Conservation (phyloP, 2,888 invertebrate species). For the Acanthosoma haemorrhoidale region DNA sequence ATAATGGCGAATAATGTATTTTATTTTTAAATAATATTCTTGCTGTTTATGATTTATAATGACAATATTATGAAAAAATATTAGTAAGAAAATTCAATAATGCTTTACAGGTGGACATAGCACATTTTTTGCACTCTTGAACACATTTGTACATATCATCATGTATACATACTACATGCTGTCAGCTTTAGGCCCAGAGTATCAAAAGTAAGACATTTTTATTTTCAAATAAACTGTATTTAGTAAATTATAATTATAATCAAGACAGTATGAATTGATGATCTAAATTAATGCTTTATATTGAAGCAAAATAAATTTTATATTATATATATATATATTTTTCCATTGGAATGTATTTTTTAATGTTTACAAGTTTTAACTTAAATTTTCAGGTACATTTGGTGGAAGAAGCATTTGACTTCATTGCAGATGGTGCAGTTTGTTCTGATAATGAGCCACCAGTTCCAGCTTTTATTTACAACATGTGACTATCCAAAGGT, state of each 20-base stretch:
- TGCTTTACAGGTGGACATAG: conserved; percentile 81
- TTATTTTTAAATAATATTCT: too few relatives aligned
- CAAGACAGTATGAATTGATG: neutral
- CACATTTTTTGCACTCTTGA: conserved; percentile 90
- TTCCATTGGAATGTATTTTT: too few relatives aligned
- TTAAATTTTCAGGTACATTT: conserved; percentile 58
- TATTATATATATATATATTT: too few relatives aligned
- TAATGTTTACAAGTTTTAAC: too few relatives aligned
- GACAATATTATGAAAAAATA: too few relatives aligned
- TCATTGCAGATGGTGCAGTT: conserved; percentile 96
- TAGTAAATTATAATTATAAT: neutral
- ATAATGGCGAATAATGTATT: too few relatives aligned
- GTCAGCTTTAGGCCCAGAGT: conserved; percentile 87
- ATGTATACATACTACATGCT: conserved; percentile 98
- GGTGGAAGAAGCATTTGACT: conserved; percentile 97
- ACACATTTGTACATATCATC: conserved; percentile 91
- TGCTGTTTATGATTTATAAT: too few relatives aligned
- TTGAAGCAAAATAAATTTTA: too few relatives aligned
- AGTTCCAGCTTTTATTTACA: conserved; percentile 82
- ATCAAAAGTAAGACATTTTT: conserved; percentile 58
- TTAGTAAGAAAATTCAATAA: too few relatives aligned
- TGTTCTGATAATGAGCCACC: conserved; percentile 83
- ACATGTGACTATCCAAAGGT: conserved; percentile 83
- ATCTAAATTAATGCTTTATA: neutral
- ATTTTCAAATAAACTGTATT: neutral